phyloP scores from a whole-genome alignment of 2,797 vertebrate genomes.

The Phalanger gymnotis region DNA sequence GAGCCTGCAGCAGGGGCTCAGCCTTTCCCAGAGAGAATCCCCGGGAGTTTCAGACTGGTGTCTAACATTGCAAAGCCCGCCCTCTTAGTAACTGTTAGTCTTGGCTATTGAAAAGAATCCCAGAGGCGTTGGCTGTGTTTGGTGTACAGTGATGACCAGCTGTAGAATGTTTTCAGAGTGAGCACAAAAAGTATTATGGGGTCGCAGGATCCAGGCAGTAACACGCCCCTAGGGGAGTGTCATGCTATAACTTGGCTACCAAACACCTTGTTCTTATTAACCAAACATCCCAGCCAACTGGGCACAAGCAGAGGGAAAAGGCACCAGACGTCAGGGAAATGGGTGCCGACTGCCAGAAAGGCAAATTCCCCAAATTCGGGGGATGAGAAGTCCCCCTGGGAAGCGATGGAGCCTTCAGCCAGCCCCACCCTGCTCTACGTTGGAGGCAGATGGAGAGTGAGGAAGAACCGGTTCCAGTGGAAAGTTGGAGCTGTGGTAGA shows the following conservation, averaged over 20 bases:
- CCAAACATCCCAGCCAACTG: slow-evolving; percentile 26
- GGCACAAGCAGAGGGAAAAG: slow-evolving; percentile 35
- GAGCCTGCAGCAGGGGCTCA: background rate
- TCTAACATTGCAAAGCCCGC: background rate
- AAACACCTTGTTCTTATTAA: slow-evolving; percentile 50
- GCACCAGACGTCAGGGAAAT: slow-evolving; percentile 27
- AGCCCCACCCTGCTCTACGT: slow-evolving; percentile 73
- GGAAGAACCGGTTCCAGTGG: slow-evolving; percentile 50
- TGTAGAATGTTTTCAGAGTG: slow-evolving; percentile 34
- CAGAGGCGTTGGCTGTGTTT: slow-evolving; percentile 8
- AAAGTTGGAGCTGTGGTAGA: slow-evolving; percentile 67
- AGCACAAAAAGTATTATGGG: slow-evolving; percentile 25
- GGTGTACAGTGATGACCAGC: background rate
- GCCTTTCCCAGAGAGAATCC: background rate
- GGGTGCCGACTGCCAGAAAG: slow-evolving; percentile 70
- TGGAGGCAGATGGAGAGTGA: slow-evolving; percentile 51
- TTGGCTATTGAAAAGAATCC: slow-evolving; percentile 45
- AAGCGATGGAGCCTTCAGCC: slow-evolving; percentile 67
- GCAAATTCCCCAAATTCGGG: slow-evolving; percentile 73
- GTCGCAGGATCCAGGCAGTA: background rate
- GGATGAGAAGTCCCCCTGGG: slow-evolving; percentile 69
- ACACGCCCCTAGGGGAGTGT: slow-evolving; percentile 7
- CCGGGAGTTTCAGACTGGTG: no score
- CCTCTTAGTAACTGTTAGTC: slow-evolving; percentile 1
- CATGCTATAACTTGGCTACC: slow-evolving; percentile 41